Percentiles rank a stretch among this genome's conserved stretches.
These are phyloP conservation scores for Acestrorhynchus altus DNA, from an alignment of 2,797 vertebrate species.

Conservation along the genomic window DNA sequence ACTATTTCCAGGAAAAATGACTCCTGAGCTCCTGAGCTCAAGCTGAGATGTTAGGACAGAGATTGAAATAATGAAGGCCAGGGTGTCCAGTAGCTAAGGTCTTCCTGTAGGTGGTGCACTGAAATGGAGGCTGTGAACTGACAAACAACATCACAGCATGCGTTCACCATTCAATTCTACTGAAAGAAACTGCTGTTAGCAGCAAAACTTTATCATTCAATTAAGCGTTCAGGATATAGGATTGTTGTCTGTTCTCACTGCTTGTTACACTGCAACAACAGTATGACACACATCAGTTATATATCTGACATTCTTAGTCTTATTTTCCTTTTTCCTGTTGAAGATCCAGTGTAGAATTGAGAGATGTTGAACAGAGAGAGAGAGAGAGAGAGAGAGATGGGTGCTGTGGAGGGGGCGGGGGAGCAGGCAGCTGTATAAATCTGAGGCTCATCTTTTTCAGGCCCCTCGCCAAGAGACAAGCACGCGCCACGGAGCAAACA, in stretches of 20 bases:
- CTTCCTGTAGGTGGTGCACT: slow-evolving; percentile 19
- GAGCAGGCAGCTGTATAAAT: slow-evolving; percentile 93
- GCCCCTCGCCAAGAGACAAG: slow-evolving; percentile 76
- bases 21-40: slow-evolving; percentile 32
- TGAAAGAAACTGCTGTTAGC: neutral
- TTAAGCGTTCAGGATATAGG: no score
- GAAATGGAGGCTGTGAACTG: slow-evolving; percentile 1
- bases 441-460: slow-evolving; percentile 75
- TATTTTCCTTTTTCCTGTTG: no score
- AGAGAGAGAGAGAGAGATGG: neutral
- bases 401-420: slow-evolving; percentile 6
- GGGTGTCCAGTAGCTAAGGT: neutral
- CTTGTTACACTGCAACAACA: no score
- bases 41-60: slow-evolving; percentile 39
- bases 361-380: neutral
- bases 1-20: slow-evolving; percentile 2
- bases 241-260: no score
- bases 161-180: neutral
- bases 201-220: neutral
- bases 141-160: neutral
- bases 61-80: slow-evolving; percentile 42
- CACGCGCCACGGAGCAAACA: slow-evolving; percentile 92
- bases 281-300: no score
- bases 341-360: no score
- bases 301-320: no score